Evolutionary conservation across 2,797 vertebrate genomes (phyloP).

Genomic region (Rhynchonycteris naso): DNA sequence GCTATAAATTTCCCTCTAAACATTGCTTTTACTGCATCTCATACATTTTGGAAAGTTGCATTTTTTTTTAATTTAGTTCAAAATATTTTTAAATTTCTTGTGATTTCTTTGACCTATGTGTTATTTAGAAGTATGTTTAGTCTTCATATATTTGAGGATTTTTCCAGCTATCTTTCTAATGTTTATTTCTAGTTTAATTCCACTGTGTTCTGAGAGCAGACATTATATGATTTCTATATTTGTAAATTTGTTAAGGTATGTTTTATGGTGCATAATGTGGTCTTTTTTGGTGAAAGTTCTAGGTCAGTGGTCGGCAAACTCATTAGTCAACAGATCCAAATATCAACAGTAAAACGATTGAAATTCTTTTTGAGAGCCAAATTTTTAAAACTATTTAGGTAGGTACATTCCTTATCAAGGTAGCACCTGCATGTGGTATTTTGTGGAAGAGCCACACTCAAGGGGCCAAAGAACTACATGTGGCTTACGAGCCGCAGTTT

Average conservation of each 20-base stretch:
- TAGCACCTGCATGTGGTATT: too few relatives aligned
- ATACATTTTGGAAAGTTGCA: background rate
- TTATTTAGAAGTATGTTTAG: background rate
- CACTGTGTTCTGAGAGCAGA: background rate
- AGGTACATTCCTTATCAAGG: too few relatives aligned
- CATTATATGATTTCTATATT: background rate
- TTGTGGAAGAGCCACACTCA: too few relatives aligned
- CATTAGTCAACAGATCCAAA: too few relatives aligned
- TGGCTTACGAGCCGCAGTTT: too few relatives aligned
- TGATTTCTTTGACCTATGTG: background rate
- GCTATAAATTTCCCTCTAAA: background rate
- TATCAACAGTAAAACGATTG: too few relatives aligned
- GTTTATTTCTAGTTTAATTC: background rate
- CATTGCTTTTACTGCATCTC: background rate
- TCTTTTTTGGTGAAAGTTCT: background rate
- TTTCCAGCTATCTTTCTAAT: background rate
- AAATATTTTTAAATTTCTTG: background rate
- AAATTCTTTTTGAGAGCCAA: too few relatives aligned
- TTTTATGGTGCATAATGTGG: background rate
- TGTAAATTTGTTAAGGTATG: background rate
- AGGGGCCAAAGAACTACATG: too few relatives aligned
- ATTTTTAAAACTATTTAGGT: too few relatives aligned
- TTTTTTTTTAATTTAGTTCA: background rate
- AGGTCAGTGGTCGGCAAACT: background rate
- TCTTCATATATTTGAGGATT: background rate